Base-by-base conservation (phyloP, 2,797 vertebrate genomes). In the Leptodactylus fallax region DNA sequence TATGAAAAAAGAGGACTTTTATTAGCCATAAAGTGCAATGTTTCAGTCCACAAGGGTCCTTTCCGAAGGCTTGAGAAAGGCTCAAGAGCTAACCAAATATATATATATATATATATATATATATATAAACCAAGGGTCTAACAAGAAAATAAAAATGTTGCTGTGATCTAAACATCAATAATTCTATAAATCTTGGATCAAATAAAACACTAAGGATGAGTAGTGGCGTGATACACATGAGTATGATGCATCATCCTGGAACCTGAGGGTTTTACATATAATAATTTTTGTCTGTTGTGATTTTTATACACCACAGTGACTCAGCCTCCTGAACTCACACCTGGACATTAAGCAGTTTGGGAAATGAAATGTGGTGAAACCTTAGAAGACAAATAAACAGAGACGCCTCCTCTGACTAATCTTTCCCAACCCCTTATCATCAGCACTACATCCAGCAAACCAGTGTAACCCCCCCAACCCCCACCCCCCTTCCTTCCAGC, bases 341-440 rank as follows among this genome's bases (percentile, higher is more conserved):
- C 72, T 84, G 56, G 67, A 84, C 27, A 84, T 60, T 56, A 72
- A 36, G 47, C 80, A 21, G 47, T 82, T 77, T 63, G 23, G 55
- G 74, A 82, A 55, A 27, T 65, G 69, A 81, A 27, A 89, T 86
- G 53, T 60, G 81, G 76, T 81, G 87, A 83, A 83, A 89, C 81
- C n/a, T 82, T 65, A 86, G 65, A 80, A 60, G 61, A 89, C 86
- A 89, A 89, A 89, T 86, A 86, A 86, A 86, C 88, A 89, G 21
- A 71, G 67, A 51, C 47, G 49, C 60, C 79, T 72, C 86, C 79
- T 51, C 49, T 89, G 88, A 83, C 88, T 89, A 86, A 89, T 89
- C 84, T 83, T 71, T 71, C 60, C 71, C 61, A 74, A 81, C 53
- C 79, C 79, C 83, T 85, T 82, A 77, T 89, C 78, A 65, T 56